Evolutionary conservation across 1,140 invertebrate genomes (phyloP).

Genomic region (Drosophila triauraria): DNA sequence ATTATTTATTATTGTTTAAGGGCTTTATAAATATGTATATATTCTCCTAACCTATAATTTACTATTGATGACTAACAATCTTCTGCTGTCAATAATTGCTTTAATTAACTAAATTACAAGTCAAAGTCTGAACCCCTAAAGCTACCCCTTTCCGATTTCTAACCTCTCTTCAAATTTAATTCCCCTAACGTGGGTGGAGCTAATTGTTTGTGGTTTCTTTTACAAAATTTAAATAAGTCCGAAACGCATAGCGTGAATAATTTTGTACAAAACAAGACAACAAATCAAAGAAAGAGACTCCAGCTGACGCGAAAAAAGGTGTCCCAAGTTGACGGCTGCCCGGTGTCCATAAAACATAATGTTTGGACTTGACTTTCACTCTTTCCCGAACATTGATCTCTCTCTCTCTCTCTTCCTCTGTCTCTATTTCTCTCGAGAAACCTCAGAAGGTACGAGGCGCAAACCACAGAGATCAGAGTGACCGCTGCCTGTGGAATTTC

Average conservation of each 20-base stretch:
- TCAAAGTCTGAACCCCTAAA: neutral
- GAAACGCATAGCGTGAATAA: conserved; percentile 47
- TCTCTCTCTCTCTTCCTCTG: neutral
- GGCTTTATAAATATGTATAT: no score
- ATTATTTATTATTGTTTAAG: neutral
- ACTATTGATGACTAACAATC: neutral
- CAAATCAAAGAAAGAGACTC: conserved; percentile 31
- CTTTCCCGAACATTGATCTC: conserved; percentile 73
- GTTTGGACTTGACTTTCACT: conserved; percentile 76
- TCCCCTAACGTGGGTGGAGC: conserved; percentile 28
- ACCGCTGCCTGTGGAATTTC: conserved; percentile 55
- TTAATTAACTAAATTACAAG: conserved; percentile 4
- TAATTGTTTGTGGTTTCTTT: conserved; percentile 41
- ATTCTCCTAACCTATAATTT: no score
- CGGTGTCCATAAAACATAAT: conserved; percentile 64
- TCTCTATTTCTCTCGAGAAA: conserved; percentile 11
- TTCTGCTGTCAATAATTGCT: neutral
- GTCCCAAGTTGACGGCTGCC: conserved; percentile 45
- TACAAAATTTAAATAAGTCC: conserved; percentile 43
- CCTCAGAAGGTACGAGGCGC: conserved; percentile 27
- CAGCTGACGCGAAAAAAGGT: conserved; percentile 24
- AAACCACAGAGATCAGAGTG: conserved; percentile 47
- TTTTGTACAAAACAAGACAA: conserved; percentile 54
- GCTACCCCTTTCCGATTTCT: neutral
- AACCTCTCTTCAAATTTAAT: neutral